Percentiles rank a stretch among this genome's conserved stretches.
phyloP scores from a whole-genome alignment of 1,140 invertebrate species.

The Brachionus manjavacas region DNA sequence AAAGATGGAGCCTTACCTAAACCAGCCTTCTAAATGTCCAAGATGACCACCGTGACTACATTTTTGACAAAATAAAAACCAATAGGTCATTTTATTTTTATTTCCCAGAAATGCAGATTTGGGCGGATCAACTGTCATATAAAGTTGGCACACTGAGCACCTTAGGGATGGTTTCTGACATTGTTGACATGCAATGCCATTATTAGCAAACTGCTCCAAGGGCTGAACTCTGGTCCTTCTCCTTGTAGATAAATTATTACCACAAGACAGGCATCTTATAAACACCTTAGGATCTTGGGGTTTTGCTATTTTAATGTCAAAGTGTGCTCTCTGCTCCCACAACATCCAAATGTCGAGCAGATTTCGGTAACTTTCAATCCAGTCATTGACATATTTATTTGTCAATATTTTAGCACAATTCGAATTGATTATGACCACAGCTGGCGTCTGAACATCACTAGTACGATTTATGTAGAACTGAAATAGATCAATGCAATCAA shows the following conservation, averaged over 20 bases:
- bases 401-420: background rate
- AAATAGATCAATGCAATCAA: slow-evolving; percentile 31
- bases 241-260: slow-evolving; percentile 4
- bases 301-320: background rate
- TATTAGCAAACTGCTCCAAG: background rate
- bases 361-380: slow-evolving; percentile 38
- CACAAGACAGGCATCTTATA: background rate
- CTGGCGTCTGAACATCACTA: slow-evolving; percentile 34
- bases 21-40: slow-evolving; percentile 17
- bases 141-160: slow-evolving; percentile 15
- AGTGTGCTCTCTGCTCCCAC: slow-evolving; percentile 5
- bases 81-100: slow-evolving; percentile 24
- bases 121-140: slow-evolving; percentile 36
- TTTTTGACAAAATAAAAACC: slow-evolving; percentile 40
- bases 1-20: background rate
- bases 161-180: slow-evolving; percentile 16
- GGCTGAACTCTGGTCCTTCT: background rate
- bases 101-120: slow-evolving; percentile 6
- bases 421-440: background rate
- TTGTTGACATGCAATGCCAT: slow-evolving; percentile 24
- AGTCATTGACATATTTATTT: slow-evolving; percentile 21
- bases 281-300: background rate
- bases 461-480: slow-evolving; percentile 36
- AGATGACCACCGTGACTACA: slow-evolving; percentile 40
- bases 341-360: slow-evolving; percentile 30